Conservation (phyloP, 1,140 invertebrate genomes). For the Anoplolepis gracilipes region DNA sequence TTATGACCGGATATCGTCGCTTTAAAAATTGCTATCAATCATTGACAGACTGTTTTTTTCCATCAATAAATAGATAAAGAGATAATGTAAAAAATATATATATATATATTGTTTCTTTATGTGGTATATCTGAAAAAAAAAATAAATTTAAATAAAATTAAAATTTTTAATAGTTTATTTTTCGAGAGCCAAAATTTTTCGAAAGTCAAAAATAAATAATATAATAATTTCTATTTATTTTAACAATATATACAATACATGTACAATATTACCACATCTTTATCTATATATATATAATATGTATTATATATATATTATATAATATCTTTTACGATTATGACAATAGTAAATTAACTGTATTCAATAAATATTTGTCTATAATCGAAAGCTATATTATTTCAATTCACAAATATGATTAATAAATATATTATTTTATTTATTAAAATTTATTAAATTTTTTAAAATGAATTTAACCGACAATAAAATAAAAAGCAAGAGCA, state of each 20-base stretch:
- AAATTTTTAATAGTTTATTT: too few relatives aligned
- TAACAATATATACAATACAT: not conserved
- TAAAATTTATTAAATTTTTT: too few relatives aligned
- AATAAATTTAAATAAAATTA: not conserved
- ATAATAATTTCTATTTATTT: too few relatives aligned
- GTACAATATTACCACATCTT: not conserved
- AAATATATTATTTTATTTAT: too few relatives aligned
- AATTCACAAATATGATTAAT: not conserved
- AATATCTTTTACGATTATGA: not conserved
- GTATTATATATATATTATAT: too few relatives aligned
- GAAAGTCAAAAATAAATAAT: too few relatives aligned
- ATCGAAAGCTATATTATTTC: not conserved
- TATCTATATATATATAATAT: conserved; percentile 14
- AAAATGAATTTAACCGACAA: not conserved
- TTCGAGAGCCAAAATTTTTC: too few relatives aligned
- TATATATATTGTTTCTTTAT: not conserved
- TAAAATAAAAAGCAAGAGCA: not conserved
- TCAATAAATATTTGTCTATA: not conserved
- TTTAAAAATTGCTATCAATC: not conserved
- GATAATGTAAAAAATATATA: not conserved
- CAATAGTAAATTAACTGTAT: not conserved
- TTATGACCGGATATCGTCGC: not conserved
- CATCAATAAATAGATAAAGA: not conserved
- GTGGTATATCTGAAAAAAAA: not conserved
- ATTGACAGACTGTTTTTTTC: not conserved